Conservation (phyloP, 2,888 invertebrate genomes). For the Diarsia dahlii region DNA sequence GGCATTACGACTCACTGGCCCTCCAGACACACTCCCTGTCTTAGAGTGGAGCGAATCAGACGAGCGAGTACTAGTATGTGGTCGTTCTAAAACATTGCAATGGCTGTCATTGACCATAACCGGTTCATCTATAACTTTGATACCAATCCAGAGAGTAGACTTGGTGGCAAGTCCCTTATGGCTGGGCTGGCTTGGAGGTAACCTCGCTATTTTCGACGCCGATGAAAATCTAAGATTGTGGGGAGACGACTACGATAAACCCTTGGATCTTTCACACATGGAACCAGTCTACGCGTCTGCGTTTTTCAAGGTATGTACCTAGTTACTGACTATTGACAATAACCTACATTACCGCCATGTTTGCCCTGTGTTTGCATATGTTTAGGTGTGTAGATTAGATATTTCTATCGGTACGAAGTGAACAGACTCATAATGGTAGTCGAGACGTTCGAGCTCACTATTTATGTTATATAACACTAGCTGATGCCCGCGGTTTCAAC, state of each 20-base stretch:
- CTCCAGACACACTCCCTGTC: constrained; percentile 95
- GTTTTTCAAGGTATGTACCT: constrained; percentile 93
- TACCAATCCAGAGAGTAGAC: constrained; percentile 93
- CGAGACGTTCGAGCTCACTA: neutral
- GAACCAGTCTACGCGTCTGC: constrained; percentile 96
- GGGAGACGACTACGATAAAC: constrained; percentile 97
- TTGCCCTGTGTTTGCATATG: neutral
- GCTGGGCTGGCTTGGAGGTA: constrained; percentile 94
- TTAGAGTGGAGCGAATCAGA: constrained; percentile 95
- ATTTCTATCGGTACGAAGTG: neutral
- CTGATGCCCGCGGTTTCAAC: too few species aligned
- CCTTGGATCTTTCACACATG: constrained; percentile 94
- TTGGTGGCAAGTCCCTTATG: constrained; percentile 92
- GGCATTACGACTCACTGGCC: constrained; percentile 92
- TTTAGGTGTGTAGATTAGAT: neutral
- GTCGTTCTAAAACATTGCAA: constrained; percentile 95
- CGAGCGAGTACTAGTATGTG: constrained; percentile 97
- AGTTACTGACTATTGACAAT: too few species aligned
- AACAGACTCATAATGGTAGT: neutral
- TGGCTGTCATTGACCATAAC: constrained; percentile 94
- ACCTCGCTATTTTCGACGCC: constrained; percentile 96
- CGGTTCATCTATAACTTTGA: constrained; percentile 89
- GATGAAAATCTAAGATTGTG: constrained; percentile 96
- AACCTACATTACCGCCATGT: neutral
- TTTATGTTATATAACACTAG: neutral